These are phyloP conservation scores for Gobius niger DNA, from an alignment of 2,113 vertebrate species.

Conservation along the genomic window DNA sequence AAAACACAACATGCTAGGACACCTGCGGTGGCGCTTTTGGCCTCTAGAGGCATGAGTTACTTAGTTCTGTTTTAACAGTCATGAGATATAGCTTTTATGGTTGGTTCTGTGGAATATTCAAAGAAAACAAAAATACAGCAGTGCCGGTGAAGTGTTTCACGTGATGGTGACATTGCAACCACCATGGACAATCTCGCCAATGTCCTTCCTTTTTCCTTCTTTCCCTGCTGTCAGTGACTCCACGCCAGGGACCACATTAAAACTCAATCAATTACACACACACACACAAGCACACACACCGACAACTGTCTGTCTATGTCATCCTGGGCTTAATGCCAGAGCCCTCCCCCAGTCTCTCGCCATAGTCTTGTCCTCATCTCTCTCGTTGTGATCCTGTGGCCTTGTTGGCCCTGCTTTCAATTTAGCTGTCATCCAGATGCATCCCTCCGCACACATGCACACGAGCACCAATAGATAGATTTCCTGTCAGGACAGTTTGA, in stretches of 20 bases:
- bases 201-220: slow-evolving; percentile 41
- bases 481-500: slow-evolving; percentile 74
- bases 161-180: slow-evolving; percentile 30
- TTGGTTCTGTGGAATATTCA: neutral
- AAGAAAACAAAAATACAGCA: neutral
- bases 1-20: no score
- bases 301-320: slow-evolving; percentile 60
- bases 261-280: slow-evolving; percentile 71
- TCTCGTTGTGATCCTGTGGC: slow-evolving; percentile 71
- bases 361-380: slow-evolving; percentile 58
- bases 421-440: slow-evolving; percentile 73
- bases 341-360: slow-evolving; percentile 33
- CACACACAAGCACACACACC: slow-evolving; percentile 19
- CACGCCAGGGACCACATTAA: slow-evolving; percentile 71
- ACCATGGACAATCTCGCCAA: slow-evolving; percentile 33
- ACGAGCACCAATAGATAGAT: slow-evolving; percentile 59
- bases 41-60: no score
- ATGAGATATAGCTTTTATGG: neutral
- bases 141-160: neutral
- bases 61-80: no score
- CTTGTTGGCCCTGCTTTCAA: slow-evolving; percentile 70
- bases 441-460: slow-evolving; percentile 34
- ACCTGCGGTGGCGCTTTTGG: no score
- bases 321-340: slow-evolving; percentile 64
- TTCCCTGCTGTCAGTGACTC: slow-evolving; percentile 59